Conservation (phyloP, 2,113 vertebrate species). For the Indri indri region DNA sequence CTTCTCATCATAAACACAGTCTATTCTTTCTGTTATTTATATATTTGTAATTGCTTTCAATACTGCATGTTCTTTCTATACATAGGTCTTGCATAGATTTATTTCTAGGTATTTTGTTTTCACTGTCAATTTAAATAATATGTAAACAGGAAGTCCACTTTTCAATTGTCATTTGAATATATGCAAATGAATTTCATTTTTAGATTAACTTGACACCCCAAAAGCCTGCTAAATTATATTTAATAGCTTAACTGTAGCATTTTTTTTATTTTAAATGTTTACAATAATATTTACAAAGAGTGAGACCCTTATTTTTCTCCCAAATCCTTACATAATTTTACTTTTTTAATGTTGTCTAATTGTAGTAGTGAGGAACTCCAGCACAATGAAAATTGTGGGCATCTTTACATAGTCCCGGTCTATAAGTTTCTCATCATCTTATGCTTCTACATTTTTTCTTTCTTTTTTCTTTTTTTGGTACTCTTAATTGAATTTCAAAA, state of each 20-base stretch:
- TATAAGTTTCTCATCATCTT: background rate
- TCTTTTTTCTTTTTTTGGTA: background rate
- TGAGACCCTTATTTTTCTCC: background rate
- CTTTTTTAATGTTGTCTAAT: background rate
- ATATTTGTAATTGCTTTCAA: background rate
- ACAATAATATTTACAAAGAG: background rate
- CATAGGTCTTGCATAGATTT: background rate
- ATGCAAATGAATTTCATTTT: background rate
- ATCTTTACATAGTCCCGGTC: background rate
- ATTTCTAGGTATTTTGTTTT: background rate
- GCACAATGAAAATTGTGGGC: background rate
- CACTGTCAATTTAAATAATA: background rate
- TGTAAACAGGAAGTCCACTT: background rate
- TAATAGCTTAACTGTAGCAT: background rate
- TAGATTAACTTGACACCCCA: background rate
- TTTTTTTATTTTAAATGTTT: background rate
- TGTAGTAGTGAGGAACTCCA: background rate
- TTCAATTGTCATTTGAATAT: background rate
- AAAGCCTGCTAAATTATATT: background rate
- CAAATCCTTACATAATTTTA: background rate
- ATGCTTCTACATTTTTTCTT: background rate
- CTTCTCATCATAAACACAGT: background rate
- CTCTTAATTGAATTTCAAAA: background rate
- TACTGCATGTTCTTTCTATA: background rate
- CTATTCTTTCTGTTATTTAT: background rate